These are phyloP conservation scores for Sternotherus odoratus DNA, from an alignment of 2,797 vertebrate species.

Conservation along the genomic window DNA sequence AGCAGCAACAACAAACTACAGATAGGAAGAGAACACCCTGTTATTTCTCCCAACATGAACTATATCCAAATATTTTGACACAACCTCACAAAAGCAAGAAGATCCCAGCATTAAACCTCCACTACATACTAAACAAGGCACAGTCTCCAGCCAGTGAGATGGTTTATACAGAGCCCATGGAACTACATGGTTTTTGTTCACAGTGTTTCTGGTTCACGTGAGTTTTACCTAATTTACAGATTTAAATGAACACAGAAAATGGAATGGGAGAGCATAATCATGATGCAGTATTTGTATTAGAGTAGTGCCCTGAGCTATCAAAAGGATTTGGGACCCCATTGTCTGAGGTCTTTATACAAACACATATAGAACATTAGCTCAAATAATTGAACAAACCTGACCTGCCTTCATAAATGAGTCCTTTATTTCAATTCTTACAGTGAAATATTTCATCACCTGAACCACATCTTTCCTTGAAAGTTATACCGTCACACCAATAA, in stretches of 20 bases:
- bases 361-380: background rate
- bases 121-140: background rate
- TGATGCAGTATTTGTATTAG: background rate
- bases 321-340: background rate
- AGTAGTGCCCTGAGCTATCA: background rate
- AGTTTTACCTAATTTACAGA: background rate
- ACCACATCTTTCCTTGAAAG: background rate
- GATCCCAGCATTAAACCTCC: background rate
- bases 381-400: background rate
- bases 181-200: background rate
- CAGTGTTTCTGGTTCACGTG: background rate
- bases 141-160: background rate
- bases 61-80: background rate
- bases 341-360: background rate
- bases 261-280: background rate
- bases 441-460: conserved; percentile 15
- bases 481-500: background rate
- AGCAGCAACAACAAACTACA: background rate
- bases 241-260: background rate
- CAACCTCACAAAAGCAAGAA: background rate
- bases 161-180: background rate
- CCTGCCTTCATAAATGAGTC: background rate
- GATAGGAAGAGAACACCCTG: background rate
- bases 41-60: background rate
- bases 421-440: background rate